Evolutionary conservation across 1,140 invertebrate genomes (phyloP).

Genomic region (Ceratosolen fusciceps): DNA sequence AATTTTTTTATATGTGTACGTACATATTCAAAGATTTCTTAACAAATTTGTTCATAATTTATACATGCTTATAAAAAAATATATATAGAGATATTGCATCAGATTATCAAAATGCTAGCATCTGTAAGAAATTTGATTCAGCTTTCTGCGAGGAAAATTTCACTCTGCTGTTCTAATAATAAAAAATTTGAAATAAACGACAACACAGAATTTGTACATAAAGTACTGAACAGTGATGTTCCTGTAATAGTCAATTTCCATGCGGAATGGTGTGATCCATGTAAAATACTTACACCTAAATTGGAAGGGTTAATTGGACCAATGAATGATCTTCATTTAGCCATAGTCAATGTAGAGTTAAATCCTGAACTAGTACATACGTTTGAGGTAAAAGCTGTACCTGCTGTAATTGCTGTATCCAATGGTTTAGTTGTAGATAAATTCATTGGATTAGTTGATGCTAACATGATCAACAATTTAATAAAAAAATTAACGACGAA

Average conservation of each 20-base stretch:
- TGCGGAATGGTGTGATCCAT: slow-evolving; percentile 96
- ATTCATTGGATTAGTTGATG: slow-evolving; percentile 91
- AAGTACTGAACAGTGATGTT: slow-evolving; percentile 86
- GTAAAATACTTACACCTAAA: slow-evolving; percentile 93
- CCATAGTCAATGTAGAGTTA: slow-evolving; percentile 93
- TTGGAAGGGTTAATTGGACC: slow-evolving; percentile 86
- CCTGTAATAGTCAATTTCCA: slow-evolving; percentile 91
- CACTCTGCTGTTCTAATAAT: slow-evolving; percentile 57
- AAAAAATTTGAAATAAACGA: slow-evolving; percentile 74
- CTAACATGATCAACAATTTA: slow-evolving; percentile 86
- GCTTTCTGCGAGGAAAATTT: slow-evolving; percentile 56
- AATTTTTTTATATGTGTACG: slow-evolving; percentile 5
- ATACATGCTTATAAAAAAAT: neutral
- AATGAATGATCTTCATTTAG: slow-evolving; percentile 85
- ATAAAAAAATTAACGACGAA: slow-evolving; percentile 79
- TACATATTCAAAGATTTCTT: neutral
- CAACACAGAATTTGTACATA: slow-evolving; percentile 74
- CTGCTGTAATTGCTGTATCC: slow-evolving; percentile 89
- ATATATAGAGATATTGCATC: too few species aligned
- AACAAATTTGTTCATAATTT: neutral
- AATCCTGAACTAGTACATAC: slow-evolving; percentile 87
- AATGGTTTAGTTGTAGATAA: slow-evolving; percentile 92
- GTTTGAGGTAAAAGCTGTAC: slow-evolving; percentile 91
- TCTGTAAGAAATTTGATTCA: slow-evolving; percentile 56
- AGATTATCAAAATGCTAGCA: slow-evolving; percentile 58